Base-by-base conservation (phyloP, 2,113 vertebrate genomes). In the Pachyramphus minor region DNA sequence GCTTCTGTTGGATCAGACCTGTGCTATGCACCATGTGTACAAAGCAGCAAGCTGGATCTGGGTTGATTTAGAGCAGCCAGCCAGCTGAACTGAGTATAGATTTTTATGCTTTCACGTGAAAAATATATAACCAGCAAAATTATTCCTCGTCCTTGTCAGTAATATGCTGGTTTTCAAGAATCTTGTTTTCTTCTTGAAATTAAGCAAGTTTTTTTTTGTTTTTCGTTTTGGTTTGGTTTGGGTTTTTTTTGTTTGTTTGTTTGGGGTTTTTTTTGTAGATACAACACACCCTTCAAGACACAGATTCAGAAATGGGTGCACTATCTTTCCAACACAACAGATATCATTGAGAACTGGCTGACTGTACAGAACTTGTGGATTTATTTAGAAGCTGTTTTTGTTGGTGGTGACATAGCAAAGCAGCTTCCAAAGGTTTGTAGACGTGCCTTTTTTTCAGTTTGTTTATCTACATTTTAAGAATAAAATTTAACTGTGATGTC, bases 221-320 rank as follows among this genome's bases (percentile, higher is more conserved):
- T n/a, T n/a, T n/a, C n/a, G n/a, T n/a, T n/a, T 19, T 20, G 13
- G 24, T 16, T 53, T 30, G 41, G 20, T 11, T 22, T 67, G 17
- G 41, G 12, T 11, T 56, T 75, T 67, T 24, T 28, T 49, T 30
- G 3, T 17, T 93, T 93, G 76, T 92, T 49, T 49, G 22, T 87
- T 49, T 89, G 87, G 16, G 42, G 14, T 42, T 67, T 47, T 15
- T 6, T 18, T 93, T 91, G 80, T 92, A 99, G 99, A 92, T 99
- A 99, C 97, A 99, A 99, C 84, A 97, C 98, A 17, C 99, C 99
- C 9, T 99, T 99, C 97, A 99, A 99, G 98, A 89, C 93, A n/a
- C 99, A 99, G 95, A 99, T 99, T 96, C 99, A 99, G 94, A 99
- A 99, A 77, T 99, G 99, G 99, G 98, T 99, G 52, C 99, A 99